Conservation (phyloP, 2,888 invertebrate genomes). For the Meiosimyza platycephala region DNA sequence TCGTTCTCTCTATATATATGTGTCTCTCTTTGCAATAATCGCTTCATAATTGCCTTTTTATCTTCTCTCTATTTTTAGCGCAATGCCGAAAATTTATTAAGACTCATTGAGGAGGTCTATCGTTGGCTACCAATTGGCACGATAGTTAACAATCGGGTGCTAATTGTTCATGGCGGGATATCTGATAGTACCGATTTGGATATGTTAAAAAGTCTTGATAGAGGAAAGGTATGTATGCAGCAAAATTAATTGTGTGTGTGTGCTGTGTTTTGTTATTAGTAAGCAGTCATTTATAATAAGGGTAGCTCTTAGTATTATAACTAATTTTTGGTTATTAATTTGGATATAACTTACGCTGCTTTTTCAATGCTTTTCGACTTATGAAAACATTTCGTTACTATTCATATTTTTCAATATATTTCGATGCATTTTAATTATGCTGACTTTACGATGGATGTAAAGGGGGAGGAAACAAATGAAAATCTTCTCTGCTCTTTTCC, state of each 20-base stretch:
- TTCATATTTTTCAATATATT: no score
- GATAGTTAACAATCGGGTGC: constrained; percentile 87
- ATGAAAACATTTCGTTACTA: no score
- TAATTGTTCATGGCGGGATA: constrained; percentile 93
- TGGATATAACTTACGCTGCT: no score
- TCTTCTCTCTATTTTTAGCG: constrained; percentile 68
- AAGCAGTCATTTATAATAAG: no score
- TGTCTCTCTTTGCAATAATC: constrained; percentile 5
- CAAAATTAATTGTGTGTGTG: neutral
- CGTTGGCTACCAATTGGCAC: constrained; percentile 93
- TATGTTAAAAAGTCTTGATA: constrained; percentile 81
- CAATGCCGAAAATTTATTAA: constrained; percentile 81
- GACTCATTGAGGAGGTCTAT: constrained; percentile 89
- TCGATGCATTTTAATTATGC: no score
- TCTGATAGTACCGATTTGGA: constrained; percentile 89
- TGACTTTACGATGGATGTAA: no score
- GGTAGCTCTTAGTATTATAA: no score
- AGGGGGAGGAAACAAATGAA: no score
- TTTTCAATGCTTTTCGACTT: no score
- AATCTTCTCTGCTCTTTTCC: no score
- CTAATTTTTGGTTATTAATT: no score
- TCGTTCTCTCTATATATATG: neutral
- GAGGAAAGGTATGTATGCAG: constrained; percentile 78
- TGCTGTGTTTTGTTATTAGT: neutral
- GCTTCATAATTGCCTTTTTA: constrained; percentile 1